phyloP scores from a whole-genome alignment of 2,888 invertebrate species.

The Aphidoletes aphidimyza region DNA sequence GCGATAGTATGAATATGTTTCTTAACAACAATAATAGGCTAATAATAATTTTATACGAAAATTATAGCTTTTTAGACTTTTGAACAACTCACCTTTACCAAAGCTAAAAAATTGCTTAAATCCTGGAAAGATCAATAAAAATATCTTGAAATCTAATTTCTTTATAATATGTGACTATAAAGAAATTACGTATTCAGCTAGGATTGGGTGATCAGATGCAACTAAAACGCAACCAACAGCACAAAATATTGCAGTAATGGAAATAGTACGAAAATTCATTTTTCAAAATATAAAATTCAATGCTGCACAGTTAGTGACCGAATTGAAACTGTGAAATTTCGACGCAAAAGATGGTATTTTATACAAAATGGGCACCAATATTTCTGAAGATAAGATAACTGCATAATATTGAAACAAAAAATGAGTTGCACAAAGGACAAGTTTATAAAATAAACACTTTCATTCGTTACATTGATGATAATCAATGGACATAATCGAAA shows the following conservation, averaged over 20 bases:
- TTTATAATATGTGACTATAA: neutral
- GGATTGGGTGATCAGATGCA: neutral
- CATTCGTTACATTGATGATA: no score
- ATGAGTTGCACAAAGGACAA: conserved; percentile 1
- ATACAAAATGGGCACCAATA: conserved; percentile 31
- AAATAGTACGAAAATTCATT: neutral
- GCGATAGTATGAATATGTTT: conserved; percentile 18
- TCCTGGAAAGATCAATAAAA: neutral
- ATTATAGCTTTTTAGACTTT: neutral
- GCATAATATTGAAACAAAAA: conserved; percentile 27
- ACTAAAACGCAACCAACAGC: conserved; percentile 11
- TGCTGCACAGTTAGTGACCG: neutral
- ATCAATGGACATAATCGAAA: no score
- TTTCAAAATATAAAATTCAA: conserved; percentile 1
- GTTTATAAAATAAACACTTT: no score
- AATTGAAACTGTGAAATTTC: conserved; percentile 32
- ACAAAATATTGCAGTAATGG: neutral
- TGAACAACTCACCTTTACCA: neutral
- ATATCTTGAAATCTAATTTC: neutral
- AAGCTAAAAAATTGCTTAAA: neutral
- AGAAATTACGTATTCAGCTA: neutral
- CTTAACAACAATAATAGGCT: no score
- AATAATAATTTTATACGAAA: conserved; percentile 9
- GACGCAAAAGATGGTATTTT: conserved; percentile 34
- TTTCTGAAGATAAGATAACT: conserved; percentile 33